phyloP scores from a whole-genome alignment of 1,140 invertebrate species.

The Drosophila saltans region DNA sequence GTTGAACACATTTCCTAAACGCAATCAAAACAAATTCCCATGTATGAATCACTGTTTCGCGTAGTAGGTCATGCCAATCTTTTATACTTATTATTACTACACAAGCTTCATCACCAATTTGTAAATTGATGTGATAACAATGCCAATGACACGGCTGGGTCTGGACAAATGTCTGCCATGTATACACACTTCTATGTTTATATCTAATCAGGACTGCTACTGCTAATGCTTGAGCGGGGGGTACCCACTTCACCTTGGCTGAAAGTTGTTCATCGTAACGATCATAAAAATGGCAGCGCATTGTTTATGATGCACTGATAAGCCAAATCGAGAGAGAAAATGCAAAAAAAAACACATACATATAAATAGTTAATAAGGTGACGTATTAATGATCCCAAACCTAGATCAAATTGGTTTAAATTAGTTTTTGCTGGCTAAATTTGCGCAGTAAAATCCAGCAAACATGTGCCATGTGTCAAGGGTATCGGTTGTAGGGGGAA shows the following conservation, averaged over 20 bases:
- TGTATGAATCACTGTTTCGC: constrained; percentile 35
- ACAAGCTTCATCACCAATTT: constrained; percentile 26
- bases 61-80: constrained; percentile 40
- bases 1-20: too few species aligned
- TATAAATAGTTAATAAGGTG: constrained; percentile 28
- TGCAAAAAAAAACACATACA: neutral
- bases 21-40: too few species aligned
- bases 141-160: constrained; percentile 33
- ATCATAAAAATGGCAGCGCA: constrained; percentile 7
- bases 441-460: constrained; percentile 44
- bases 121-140: constrained; percentile 41
- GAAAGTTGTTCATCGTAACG: constrained; percentile 1
- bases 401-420: constrained; percentile 51
- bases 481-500: constrained; percentile 41
- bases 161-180: constrained; percentile 38
- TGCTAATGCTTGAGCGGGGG: neutral
- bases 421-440: constrained; percentile 54
- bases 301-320: constrained; percentile 29
- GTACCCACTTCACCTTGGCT: neutral
- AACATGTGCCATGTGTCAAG: constrained; percentile 35
- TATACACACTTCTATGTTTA: neutral
- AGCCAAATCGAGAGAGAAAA: constrained; percentile 24
- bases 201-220: constrained; percentile 38
- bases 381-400: constrained; percentile 17
- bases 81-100: neutral